Evolutionary conservation across 2,888 invertebrate species (phyloP).

Genomic region (Hypomecis atomaria): DNA sequence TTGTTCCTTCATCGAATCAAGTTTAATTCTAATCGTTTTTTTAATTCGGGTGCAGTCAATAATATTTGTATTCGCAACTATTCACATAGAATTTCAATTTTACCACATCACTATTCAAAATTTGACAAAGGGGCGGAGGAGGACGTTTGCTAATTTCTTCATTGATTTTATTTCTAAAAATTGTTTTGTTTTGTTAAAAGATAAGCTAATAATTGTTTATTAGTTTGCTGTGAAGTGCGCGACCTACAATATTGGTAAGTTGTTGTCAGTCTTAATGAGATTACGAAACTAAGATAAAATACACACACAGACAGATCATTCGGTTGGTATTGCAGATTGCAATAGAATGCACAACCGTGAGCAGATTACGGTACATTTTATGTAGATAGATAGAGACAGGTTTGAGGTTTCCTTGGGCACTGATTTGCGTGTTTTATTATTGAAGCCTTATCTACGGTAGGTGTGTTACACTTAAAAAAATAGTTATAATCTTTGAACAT

Average conservation of each 20-base stretch:
- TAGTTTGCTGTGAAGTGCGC: slow-evolving; percentile 13
- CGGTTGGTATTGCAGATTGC: slow-evolving; percentile 34
- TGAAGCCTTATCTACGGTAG: neutral
- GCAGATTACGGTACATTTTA: slow-evolving; percentile 42
- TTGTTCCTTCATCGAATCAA: too few relatives aligned
- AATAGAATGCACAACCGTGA: slow-evolving; percentile 38
- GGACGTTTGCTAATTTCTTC: slow-evolving; percentile 2
- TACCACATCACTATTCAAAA: slow-evolving; percentile 6
- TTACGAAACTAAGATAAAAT: slow-evolving; percentile 13
- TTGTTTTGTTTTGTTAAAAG: slow-evolving; percentile 11
- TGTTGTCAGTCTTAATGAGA: neutral
- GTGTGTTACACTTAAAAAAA: neutral
- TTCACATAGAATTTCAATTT: too few relatives aligned
- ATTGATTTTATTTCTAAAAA: slow-evolving; percentile 9
- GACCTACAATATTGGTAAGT: slow-evolving; percentile 16
- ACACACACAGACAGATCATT: neutral
- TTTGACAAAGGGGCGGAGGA: slow-evolving; percentile 17
- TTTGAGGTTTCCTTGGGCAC: slow-evolving; percentile 28
- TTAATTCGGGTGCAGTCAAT: too few relatives aligned
- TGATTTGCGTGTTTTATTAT: slow-evolving; percentile 7
- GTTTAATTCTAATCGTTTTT: too few relatives aligned
- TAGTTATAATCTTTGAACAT: too few relatives aligned
- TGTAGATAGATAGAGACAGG: slow-evolving; percentile 28
- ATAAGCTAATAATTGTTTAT: neutral
- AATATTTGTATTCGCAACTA: too few relatives aligned